A percentile compares a stretch with the other conserved stretches of the same genome.
These are phyloP conservation scores for Therioaphis trifolii DNA, from an alignment of 2,888 invertebrate genomes.

Conservation along the genomic window DNA sequence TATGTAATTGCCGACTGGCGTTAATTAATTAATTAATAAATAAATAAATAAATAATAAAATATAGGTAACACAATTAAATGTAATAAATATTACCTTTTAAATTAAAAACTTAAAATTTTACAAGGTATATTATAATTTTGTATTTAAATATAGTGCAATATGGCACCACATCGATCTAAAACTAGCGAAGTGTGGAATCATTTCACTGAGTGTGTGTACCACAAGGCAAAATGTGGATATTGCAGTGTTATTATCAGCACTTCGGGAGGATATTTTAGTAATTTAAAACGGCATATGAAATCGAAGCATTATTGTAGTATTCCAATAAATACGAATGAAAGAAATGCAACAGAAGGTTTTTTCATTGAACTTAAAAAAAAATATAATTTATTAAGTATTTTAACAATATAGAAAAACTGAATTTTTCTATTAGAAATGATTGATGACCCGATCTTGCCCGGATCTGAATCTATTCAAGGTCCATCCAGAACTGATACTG, in stretches of 20 bases:
- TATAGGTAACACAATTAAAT: too few relatives aligned
- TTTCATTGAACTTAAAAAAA: neutral
- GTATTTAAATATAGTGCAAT: too few relatives aligned
- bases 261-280: neutral
- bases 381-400: neutral
- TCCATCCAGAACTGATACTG: neutral
- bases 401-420: too few relatives aligned
- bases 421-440: neutral
- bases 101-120: too few relatives aligned
- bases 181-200: neutral
- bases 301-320: constrained; percentile 9
- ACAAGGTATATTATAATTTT: too few relatives aligned
- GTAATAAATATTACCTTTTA: too few relatives aligned
- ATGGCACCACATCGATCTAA: neutral
- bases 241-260: constrained; percentile 5
- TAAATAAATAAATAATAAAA: too few relatives aligned
- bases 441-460: neutral
- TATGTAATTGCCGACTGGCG: too few relatives aligned
- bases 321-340: too few relatives aligned
- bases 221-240: neutral
- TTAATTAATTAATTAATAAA: too few relatives aligned
- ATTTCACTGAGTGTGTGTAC: neutral
- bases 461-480: neutral
- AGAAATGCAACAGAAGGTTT: neutral
- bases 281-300: constrained; percentile 1